Percentiles rank a stretch among this genome's conserved stretches.
phyloP scores from a whole-genome alignment of 1,140 invertebrate species.

The Rhynchophorus ferrugineus region DNA sequence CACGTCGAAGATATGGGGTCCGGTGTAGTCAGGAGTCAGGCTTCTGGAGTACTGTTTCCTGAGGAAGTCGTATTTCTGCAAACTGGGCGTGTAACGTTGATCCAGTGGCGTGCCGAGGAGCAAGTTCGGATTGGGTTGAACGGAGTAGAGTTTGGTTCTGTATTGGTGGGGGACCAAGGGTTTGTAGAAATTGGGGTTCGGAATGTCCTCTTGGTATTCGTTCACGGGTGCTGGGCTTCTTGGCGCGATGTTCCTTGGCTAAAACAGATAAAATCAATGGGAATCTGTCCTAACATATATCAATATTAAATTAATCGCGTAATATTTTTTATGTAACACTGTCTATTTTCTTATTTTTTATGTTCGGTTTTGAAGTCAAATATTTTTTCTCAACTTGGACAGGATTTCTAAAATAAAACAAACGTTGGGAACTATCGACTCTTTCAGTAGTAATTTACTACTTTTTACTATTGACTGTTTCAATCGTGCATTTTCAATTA shows the following conservation, averaged over 20 bases:
- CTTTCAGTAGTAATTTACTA: no score
- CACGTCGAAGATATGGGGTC: conserved; percentile 37
- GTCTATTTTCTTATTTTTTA: no score
- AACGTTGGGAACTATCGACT: no score
- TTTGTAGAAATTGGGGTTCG: conserved; percentile 34
- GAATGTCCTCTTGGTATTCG: conserved; percentile 34
- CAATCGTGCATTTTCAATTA: no score
- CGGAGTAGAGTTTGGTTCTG: conserved; percentile 29
- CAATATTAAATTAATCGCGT: no score
- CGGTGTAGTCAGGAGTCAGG: conserved; percentile 32
- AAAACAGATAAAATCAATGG: conserved; percentile 9
- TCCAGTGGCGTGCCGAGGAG: conserved; percentile 37
- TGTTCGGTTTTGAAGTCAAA: no score
- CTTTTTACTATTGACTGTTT: no score
- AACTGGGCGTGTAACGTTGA: conserved; percentile 28
- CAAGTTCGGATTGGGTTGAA: conserved; percentile 33
- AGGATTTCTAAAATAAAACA: no score
- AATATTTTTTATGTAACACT: no score
- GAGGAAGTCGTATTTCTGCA: conserved; percentile 28
- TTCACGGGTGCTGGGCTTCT: conserved; percentile 36
- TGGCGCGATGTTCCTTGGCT: conserved; percentile 14
- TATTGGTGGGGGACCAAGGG: conserved; percentile 37
- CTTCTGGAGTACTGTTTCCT: conserved; percentile 27
- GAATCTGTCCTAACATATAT: no score
- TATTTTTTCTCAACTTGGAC: no score